A percentile compares a stretch with the other conserved stretches of the same genome.
Evolutionary conservation across 2,888 invertebrate species (phyloP).

Genomic region (Podabrus alpinus): DNA sequence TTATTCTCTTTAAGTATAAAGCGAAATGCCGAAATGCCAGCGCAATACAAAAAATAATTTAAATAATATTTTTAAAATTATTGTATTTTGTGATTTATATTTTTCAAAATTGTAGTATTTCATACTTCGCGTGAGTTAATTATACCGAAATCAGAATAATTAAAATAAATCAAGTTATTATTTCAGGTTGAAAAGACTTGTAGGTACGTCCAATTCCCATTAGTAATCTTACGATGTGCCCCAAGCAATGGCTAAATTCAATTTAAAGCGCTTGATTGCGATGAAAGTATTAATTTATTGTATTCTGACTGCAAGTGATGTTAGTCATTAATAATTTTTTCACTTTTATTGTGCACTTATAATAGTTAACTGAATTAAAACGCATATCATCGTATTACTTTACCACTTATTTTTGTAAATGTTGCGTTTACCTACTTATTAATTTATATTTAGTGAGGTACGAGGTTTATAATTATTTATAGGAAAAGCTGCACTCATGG

Average conservation of each 20-base stretch:
- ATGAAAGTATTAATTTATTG: conserved; percentile 54
- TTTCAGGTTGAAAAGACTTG: neutral
- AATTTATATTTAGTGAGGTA: conserved; percentile 1
- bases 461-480: conserved; percentile 20
- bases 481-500: neutral
- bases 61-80: neutral
- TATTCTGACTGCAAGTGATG: conserved; percentile 45
- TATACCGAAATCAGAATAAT: neutral
- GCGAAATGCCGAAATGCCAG: conserved; percentile 40
- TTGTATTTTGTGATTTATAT: neutral
- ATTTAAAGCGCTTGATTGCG: conserved; percentile 51
- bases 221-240: conserved; percentile 43
- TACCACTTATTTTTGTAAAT: conserved; percentile 4
- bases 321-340: conserved; percentile 48
- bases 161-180: neutral
- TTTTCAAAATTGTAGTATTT: neutral
- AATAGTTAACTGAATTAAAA: conserved; percentile 38
- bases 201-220: conserved; percentile 39
- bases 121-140: neutral
- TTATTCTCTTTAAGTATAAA: conserved; percentile 29
- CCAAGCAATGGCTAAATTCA: conserved; percentile 42
- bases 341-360: conserved; percentile 46
- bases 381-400: conserved; percentile 22
- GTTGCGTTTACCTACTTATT: conserved; percentile 11
- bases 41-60: conserved; percentile 7